Percentiles rank a stretch among this genome's conserved stretches.
Conservation (phyloP, 2,113 vertebrate genomes). For the Herpetotheres cachinnans region DNA sequence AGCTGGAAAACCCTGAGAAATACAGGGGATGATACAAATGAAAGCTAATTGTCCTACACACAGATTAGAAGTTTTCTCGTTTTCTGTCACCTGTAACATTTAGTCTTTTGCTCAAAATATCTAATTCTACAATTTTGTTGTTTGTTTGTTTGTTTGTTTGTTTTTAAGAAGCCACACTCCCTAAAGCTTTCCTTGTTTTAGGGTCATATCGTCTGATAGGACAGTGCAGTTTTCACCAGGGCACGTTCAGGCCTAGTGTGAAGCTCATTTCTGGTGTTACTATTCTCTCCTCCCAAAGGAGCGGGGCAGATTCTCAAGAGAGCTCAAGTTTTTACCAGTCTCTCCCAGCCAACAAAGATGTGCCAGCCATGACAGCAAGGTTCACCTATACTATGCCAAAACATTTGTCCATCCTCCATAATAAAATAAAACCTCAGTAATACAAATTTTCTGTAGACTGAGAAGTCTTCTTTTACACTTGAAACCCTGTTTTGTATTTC, state of each 20-base stretch:
- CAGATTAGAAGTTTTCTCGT: neutral
- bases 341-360: neutral
- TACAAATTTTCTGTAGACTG: neutral
- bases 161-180: neutral
- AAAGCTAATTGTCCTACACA: neutral
- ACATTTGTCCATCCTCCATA: neutral
- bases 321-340: neutral
- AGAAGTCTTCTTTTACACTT: neutral
- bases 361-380: neutral
- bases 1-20: neutral
- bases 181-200: neutral
- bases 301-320: neutral
- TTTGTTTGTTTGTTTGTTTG: neutral
- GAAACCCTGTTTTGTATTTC: neutral
- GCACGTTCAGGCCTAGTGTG: fast-evolving
- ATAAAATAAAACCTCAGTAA: neutral
- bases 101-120: neutral
- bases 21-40: fast-evolving
- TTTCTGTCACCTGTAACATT: neutral
- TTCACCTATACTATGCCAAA: neutral
- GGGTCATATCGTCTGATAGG: fast-evolving
- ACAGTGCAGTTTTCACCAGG: neutral
- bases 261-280: neutral
- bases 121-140: neutral
- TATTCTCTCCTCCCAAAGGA: neutral